Base-by-base conservation (phyloP, 2,888 invertebrate species). In the Agrilus biguttatus region DNA sequence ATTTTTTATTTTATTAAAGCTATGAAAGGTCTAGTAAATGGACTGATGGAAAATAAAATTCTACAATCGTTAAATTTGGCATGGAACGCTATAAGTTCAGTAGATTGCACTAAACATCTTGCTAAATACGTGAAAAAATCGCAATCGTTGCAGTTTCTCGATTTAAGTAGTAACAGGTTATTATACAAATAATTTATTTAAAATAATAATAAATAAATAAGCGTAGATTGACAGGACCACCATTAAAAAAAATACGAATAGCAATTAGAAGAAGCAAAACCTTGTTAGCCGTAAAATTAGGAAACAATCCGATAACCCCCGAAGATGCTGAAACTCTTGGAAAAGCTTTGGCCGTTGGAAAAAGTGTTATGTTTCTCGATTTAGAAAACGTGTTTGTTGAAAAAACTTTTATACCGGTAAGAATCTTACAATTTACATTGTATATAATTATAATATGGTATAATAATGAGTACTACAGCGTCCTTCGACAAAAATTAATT, bases 321-420 rank as follows among this genome's bases (percentile, higher is more conserved):
- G 62, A 62, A 2, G 72, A 72, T 37, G 69, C 68, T 1, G 56
- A 65, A n/a, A 45, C 44, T n/a, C 44, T 74, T 14, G 52, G 70
- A 8, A 57, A 56, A n/a, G 56, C 66, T 19, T 52, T 60, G 7
- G 59, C 49, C 43, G 41, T 61, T 2, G 53, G 56, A 2, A 59
- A 59, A 42, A 52, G 58, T 33, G 51, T 75, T 14, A 51, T 55
- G 13, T 46, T 58, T 23, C 50, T 77, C 33, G 68, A 74, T 51
- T 60, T 77, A 53, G 68, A 70, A 40, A 68, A 69, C 52, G 61
- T 69, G 43, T 68, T 66, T 59, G 65, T 72, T 7, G 60, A 63
- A 3, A 71, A 67, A 48, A 54, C 59, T 33, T 62, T 67, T 47
- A 42, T 69, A 12, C 54, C 61, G 45, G 67, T 67, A 56, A 51